These are phyloP conservation scores for Scelioninae gen. 1 DNA, from an alignment of 2,888 invertebrate genomes.

Conservation along the genomic window DNA sequence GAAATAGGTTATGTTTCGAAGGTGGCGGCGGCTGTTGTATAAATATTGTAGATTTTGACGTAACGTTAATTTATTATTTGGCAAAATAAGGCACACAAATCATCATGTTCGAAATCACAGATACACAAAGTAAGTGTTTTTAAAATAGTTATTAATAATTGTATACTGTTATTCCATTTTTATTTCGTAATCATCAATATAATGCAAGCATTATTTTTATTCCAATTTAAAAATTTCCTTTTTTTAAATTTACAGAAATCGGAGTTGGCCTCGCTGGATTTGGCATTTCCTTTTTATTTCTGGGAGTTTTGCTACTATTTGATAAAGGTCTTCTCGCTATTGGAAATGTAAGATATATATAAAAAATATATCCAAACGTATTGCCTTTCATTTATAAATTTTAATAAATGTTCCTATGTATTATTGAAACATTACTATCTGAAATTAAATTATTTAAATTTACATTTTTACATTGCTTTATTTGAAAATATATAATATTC, in stretches of 20 bases:
- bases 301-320: slow-evolving; percentile 96
- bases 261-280: slow-evolving; percentile 98
- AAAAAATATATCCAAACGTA: too few species aligned
- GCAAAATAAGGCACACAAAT: slow-evolving; percentile 15
- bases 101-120: slow-evolving; percentile 93
- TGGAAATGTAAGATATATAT: slow-evolving; percentile 99
- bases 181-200: neutral
- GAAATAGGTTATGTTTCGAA: slow-evolving; percentile 78
- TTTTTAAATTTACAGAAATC: too few species aligned
- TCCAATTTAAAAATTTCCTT: slow-evolving; percentile 9
- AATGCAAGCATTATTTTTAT: slow-evolving; percentile 26
- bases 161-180: neutral
- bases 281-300: slow-evolving; percentile 96
- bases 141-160: slow-evolving; percentile 11
- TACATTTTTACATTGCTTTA: too few species aligned
- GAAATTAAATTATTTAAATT: too few species aligned
- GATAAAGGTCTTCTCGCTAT: slow-evolving; percentile 99
- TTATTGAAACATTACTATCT: too few species aligned
- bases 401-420: too few species aligned
- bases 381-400: too few species aligned
- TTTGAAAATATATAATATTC: too few species aligned
- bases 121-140: slow-evolving; percentile 91
- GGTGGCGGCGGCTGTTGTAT: slow-evolving; percentile 61
- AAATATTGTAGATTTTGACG: slow-evolving; percentile 49
- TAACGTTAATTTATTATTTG: slow-evolving; percentile 22